Percentiles rank a stretch among this genome's conserved stretches.
These are phyloP conservation scores for Lypha dubia DNA, from an alignment of 2,888 invertebrate species.

Conservation along the genomic window DNA sequence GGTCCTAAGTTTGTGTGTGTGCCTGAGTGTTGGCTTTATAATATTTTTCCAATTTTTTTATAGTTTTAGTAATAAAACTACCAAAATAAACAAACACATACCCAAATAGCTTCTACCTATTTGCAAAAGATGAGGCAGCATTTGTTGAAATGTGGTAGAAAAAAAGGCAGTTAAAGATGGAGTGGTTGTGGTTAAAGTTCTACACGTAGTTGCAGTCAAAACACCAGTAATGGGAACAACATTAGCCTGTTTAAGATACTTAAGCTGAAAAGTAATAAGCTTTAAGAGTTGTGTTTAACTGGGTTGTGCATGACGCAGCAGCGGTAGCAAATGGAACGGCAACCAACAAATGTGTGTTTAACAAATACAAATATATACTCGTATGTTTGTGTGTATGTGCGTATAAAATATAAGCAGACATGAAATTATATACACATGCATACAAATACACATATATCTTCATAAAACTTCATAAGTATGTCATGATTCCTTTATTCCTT, in stretches of 20 bases:
- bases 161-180: conserved; percentile 4
- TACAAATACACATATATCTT: conserved; percentile 46
- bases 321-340: conserved; percentile 28
- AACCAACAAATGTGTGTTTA: conserved; percentile 46
- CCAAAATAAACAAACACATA: conserved; percentile 32
- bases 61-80: conserved; percentile 43
- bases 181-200: conserved; percentile 18
- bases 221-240: conserved; percentile 55
- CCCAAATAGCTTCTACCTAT: conserved; percentile 18
- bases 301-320: conserved; percentile 21
- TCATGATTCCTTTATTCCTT: conserved; percentile 64
- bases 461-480: conserved; percentile 64
- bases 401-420: neutral
- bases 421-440: too few species aligned
- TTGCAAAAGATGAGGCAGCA: conserved; percentile 21
- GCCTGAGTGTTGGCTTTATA: neutral
- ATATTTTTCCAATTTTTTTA: conserved; percentile 12
- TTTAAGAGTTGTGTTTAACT: conserved; percentile 49
- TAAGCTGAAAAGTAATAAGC: conserved; percentile 69
- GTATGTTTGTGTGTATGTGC: neutral
- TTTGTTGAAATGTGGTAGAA: conserved; percentile 18
- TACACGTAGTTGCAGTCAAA: conserved; percentile 41
- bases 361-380: conserved; percentile 30
- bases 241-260: conserved; percentile 69
- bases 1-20: neutral